Conservation (phyloP, 2,888 invertebrate species). For the Dexiosoma caninum region DNA sequence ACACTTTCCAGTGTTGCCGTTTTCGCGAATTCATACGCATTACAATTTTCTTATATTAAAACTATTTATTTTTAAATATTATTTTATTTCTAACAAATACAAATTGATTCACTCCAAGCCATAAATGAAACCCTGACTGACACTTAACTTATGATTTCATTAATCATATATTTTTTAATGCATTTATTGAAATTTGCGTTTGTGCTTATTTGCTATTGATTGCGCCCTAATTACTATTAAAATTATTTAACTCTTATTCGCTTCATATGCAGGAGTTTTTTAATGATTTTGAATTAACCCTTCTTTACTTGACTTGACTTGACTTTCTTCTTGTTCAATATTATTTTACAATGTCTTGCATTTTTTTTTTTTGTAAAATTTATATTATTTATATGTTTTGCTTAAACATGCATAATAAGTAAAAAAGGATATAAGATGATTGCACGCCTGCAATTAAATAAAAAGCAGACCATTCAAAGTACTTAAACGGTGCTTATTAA, state of each 20-base stretch:
- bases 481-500: constrained; percentile 67
- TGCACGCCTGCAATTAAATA: constrained; percentile 24
- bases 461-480: constrained; percentile 26
- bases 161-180: too few relatives aligned
- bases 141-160: too few relatives aligned
- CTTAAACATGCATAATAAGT: neutral
- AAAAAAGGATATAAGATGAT: constrained; percentile 6
- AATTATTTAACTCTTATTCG: neutral
- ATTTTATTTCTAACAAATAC: too few relatives aligned
- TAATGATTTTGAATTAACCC: neutral
- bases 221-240: neutral
- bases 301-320: constrained; percentile 2
- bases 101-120: too few relatives aligned
- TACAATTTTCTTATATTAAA: too few relatives aligned
- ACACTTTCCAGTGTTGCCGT: too few relatives aligned
- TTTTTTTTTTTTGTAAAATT: neutral
- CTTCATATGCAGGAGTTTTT: neutral
- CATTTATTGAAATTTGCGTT: too few relatives aligned
- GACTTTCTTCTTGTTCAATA: neutral
- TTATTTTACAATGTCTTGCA: neutral
- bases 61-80: too few relatives aligned
- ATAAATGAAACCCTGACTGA: too few relatives aligned
- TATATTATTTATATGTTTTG: neutral
- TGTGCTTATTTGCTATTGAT: neutral
- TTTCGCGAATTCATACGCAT: too few relatives aligned